phyloP scores from a whole-genome alignment of 2,797 vertebrate species.

The Gadopsis marmoratus region DNA sequence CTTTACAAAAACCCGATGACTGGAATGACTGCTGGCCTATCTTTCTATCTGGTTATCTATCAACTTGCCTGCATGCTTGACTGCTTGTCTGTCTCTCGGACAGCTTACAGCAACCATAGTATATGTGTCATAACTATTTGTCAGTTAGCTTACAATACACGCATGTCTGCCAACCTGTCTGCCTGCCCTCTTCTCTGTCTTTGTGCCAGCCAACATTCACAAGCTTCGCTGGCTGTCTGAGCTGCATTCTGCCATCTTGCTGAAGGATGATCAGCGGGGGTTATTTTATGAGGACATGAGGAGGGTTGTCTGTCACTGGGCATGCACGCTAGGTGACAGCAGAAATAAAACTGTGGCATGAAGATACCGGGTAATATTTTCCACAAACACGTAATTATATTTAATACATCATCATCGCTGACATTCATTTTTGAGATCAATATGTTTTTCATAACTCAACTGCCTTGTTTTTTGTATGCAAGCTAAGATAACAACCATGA shows the following conservation, averaged over 20 bases:
- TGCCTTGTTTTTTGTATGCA: not conserved
- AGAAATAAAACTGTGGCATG: slow-evolving; percentile 22
- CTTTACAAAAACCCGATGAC: slow-evolving; percentile 47
- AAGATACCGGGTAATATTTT: slow-evolving; percentile 24
- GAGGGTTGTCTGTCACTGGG: slow-evolving; percentile 51
- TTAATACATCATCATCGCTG: slow-evolving; percentile 5
- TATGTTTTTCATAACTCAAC: not conserved
- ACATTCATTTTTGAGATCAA: not conserved
- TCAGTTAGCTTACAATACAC: slow-evolving; percentile 43
- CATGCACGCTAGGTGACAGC: slow-evolving; percentile 28
- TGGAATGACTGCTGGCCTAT: slow-evolving; percentile 43
- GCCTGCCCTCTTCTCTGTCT: slow-evolving; percentile 44
- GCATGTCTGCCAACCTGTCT: slow-evolving; percentile 55
- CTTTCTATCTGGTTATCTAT: slow-evolving; percentile 28
- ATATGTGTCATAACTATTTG: slow-evolving; percentile 40
- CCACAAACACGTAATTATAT: slow-evolving; percentile 34
- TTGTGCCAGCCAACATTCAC: slow-evolving; percentile 42
- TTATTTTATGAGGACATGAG: slow-evolving; percentile 16
- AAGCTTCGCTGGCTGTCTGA: slow-evolving; percentile 35
- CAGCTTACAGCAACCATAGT: slow-evolving; percentile 34
- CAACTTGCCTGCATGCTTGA: slow-evolving; percentile 46
- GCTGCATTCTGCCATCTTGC: slow-evolving; percentile 54
- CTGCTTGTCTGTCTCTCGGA: slow-evolving; percentile 38
- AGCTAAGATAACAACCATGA: not conserved
- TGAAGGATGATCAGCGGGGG: slow-evolving; percentile 46